Evolutionary conservation across 2,888 invertebrate species (phyloP), one percentile per base, ranked within the genome.

Genomic region (Orchesella flavescens): DNA sequence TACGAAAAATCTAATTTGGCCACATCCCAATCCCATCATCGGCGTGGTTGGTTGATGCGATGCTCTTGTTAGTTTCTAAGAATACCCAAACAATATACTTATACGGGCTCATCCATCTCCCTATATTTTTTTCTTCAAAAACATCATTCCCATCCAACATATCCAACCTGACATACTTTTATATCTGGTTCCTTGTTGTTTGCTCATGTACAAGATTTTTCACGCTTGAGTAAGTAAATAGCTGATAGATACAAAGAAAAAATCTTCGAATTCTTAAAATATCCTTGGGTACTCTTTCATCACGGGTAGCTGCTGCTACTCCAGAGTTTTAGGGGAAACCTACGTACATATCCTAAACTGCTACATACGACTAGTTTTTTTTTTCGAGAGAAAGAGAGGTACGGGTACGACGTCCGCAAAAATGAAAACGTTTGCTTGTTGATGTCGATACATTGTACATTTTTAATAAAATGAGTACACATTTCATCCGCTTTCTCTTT

Each of bases 401-500:
- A 34, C 34, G n/a, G n/a, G n/a, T n/a, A 34, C 34, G 7, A 7
- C 7, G 34, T 34, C 34, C 34, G 34, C 34, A 34, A 61, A 61
- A 73, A 61, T 61, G 73, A 73, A 73, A 73, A 46, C 59, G 43
- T 61, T 73, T 21, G 55, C 55, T 55, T 46, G 34, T 34, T 34
- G 34, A 71, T 63, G 71, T 71, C 61, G 69, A 71, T 71, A 65
- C 46, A 49, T 71, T 15, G 46, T 68, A 63, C 78, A 78, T 78
- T 61, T 71, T 78, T 78, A 71, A 78, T 78, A 59, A 71, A 78
- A 78, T 71, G 78, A 78, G 71, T 71, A 23, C 63, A 17, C 63
- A 34, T 59, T 24, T 78, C 68, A 61, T 49, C 61, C 63, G 72
- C 17, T 19, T 63, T 34, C 43, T 10, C 34, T 65, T 65, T 19